Conservation (phyloP, 2,113 vertebrate species). For the Perccottus glenii region DNA sequence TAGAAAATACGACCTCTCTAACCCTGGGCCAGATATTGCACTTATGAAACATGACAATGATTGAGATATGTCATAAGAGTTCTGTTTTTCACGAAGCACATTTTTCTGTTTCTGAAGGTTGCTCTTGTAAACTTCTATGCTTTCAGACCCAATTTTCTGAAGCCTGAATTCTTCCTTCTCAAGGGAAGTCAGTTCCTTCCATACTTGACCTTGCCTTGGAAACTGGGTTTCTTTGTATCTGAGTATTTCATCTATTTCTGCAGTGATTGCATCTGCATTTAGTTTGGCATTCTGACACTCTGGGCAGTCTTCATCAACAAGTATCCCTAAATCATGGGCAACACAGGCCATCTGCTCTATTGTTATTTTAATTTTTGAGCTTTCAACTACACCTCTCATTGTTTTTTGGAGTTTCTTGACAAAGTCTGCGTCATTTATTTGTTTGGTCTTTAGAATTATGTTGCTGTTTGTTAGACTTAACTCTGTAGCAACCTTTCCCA, state of each 20-base stretch:
- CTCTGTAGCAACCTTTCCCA: constrained; percentile 21
- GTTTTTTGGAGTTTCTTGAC: constrained; percentile 32
- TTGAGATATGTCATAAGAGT: constrained; percentile 28
- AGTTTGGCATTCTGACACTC: constrained; percentile 47
- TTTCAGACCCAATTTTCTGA: constrained; percentile 44
- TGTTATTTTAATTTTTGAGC: neutral
- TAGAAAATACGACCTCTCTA: constrained; percentile 53
- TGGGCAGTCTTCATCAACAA: constrained; percentile 52
- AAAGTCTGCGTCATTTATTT: constrained; percentile 60
- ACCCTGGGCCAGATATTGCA: constrained; percentile 37
- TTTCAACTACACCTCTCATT: constrained; percentile 27
- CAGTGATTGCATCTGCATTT: constrained; percentile 43
- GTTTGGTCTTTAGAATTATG: constrained; percentile 48
- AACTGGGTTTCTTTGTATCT: constrained; percentile 53
- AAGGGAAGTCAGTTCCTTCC: constrained; percentile 57
- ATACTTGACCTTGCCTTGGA: constrained; percentile 56
- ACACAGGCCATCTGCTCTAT: constrained; percentile 42
- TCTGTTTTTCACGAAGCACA: constrained; percentile 47
- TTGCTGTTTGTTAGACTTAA: constrained; percentile 45
- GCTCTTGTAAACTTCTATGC: constrained; percentile 52
- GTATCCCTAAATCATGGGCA: constrained; percentile 51
- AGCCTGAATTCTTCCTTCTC: constrained; percentile 67
- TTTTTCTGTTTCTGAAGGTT: constrained; percentile 36
- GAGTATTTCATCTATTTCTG: constrained; percentile 31
- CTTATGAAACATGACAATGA: constrained; percentile 49